phyloP scores from a whole-genome alignment of 2,113 vertebrate species.

The Pontoporia blainvillei region DNA sequence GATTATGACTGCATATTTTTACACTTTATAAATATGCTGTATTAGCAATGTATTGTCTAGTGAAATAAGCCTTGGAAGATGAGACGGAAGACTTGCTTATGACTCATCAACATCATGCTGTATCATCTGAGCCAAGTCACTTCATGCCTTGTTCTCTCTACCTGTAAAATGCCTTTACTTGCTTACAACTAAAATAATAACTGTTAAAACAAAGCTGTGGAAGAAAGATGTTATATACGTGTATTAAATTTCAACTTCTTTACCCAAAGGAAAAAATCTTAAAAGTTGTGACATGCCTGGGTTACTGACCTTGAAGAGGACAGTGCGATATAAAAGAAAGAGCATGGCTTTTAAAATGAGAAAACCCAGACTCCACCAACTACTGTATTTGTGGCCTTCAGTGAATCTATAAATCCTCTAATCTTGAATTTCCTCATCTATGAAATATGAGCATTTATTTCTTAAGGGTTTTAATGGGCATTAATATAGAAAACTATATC shows the following conservation, averaged over 20 bases:
- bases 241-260: not conserved
- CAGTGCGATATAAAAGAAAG: not conserved
- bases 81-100: not conserved
- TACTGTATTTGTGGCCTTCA: not conserved
- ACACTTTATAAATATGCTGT: not conserved
- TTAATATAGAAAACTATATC: not conserved
- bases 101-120: not conserved
- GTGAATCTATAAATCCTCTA: constrained; percentile 12
- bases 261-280: constrained; percentile 20
- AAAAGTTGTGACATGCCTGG: not conserved
- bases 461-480: not conserved
- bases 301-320: not conserved
- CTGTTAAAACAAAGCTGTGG: not conserved
- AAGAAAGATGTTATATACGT: not conserved
- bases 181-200: constrained; percentile 20
- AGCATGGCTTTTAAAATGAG: not conserved
- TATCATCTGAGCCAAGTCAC: not conserved
- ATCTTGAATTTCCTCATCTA: not conserved
- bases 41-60: not conserved
- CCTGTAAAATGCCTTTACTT: not conserved
- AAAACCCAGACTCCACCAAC: not conserved
- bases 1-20: not conserved
- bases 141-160: constrained; percentile 11
- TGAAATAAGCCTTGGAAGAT: constrained; percentile 11
- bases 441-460: not conserved